phyloP scores from a whole-genome alignment of 2,113 vertebrate genomes.

The Hippocampus barbouri region DNA sequence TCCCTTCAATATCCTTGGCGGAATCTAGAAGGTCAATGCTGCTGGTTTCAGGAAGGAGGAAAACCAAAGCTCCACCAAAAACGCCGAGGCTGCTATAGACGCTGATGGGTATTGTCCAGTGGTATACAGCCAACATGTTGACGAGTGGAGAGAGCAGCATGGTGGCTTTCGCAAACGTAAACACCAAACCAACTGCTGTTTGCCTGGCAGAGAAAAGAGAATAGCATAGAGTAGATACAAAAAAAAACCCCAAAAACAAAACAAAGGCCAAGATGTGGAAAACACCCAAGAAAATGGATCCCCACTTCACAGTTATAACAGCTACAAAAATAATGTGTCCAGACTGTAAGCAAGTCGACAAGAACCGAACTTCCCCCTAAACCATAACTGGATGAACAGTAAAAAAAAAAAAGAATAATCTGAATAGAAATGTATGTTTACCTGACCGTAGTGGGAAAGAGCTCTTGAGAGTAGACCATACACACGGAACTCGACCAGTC shows the following conservation, averaged over 20 bases:
- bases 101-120: conserved; percentile 59
- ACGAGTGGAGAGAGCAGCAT: conserved; percentile 68
- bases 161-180: conserved; percentile 10
- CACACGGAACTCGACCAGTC: conserved; percentile 44
- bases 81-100: conserved; percentile 64
- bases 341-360: no score
- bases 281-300: no score
- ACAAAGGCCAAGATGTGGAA: no score
- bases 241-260: neutral
- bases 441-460: conserved; percentile 67
- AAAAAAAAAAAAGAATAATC: no score
- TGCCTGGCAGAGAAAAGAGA: conserved; percentile 59
- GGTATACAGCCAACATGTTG: conserved; percentile 62
- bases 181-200: conserved; percentile 72
- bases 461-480: conserved; percentile 61
- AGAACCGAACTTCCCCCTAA: no score
- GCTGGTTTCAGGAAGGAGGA: conserved; percentile 75
- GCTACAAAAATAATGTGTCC: no score
- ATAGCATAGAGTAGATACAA: neutral
- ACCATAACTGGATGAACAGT: no score
- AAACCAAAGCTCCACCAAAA: conserved; percentile 45
- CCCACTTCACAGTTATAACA: no score
- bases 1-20: conserved; percentile 19
- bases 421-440: conserved; percentile 11
- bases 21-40: conserved; percentile 67